These are phyloP conservation scores for Congeria kusceri DNA, from an alignment of 2,888 invertebrate genomes.

Conservation along the genomic window DNA sequence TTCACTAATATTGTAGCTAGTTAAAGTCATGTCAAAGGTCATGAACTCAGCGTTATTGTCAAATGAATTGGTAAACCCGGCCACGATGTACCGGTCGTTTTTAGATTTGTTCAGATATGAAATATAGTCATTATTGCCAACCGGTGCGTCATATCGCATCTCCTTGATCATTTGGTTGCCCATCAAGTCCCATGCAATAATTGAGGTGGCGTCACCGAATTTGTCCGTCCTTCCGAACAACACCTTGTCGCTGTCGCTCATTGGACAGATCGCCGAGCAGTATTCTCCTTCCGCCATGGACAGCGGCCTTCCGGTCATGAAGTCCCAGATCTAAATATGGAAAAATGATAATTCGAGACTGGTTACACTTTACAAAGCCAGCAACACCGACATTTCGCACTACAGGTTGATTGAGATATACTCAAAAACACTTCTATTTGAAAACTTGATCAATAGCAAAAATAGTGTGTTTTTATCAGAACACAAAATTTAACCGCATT, in stretches of 20 bases:
- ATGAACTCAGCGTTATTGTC: constrained; percentile 85
- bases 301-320: constrained; percentile 82
- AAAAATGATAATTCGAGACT: not conserved
- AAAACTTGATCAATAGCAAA: too few relatives aligned
- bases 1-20: constrained; percentile 80
- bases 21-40: constrained; percentile 83
- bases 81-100: constrained; percentile 83
- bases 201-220: constrained; percentile 83
- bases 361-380: not conserved
- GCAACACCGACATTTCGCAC: too few relatives aligned
- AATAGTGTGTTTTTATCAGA: too few relatives aligned
- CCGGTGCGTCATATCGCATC: constrained; percentile 82
- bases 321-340: constrained; percentile 84
- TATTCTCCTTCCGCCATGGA: constrained; percentile 83
- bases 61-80: constrained; percentile 84
- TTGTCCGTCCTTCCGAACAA: constrained; percentile 83
- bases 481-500: too few relatives aligned
- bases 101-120: constrained; percentile 82
- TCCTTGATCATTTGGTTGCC: constrained; percentile 83
- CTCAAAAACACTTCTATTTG: too few relatives aligned
- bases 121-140: constrained; percentile 84
- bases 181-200: constrained; percentile 84
- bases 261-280: constrained; percentile 84
- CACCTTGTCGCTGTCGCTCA: constrained; percentile 83
- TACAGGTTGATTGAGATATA: too few relatives aligned